Percentiles rank a stretch among this genome's conserved stretches.
These are phyloP conservation scores for Parazoanthus atlanticus DNA, from an alignment of 92 coral and sea anemone genomes.

Conservation along the genomic window DNA sequence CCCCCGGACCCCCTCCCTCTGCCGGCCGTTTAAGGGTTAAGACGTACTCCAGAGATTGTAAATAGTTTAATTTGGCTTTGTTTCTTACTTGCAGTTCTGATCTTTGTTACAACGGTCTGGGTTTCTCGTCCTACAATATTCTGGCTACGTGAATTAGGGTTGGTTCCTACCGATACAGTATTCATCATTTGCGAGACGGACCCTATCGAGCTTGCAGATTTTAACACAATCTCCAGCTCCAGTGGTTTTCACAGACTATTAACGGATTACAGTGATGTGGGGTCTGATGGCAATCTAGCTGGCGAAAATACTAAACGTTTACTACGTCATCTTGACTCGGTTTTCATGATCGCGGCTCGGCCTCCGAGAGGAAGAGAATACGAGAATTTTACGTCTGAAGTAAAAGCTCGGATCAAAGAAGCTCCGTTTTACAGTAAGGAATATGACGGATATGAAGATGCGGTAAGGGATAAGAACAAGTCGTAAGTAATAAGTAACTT, in stretches of 20 bases:
- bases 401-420: not conserved
- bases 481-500: too few relatives aligned
- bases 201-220: not conserved
- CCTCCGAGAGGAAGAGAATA: not conserved
- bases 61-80: not conserved
- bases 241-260: not conserved
- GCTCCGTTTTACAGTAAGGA: slow-evolving; percentile 5
- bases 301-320: not conserved
- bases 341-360: slow-evolving; percentile 4
- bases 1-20: too few relatives aligned
- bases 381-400: not conserved
- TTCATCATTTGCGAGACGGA: slow-evolving; percentile 6
- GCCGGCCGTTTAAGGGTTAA: too few relatives aligned
- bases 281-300: not conserved
- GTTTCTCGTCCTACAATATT: slow-evolving; percentile 11
- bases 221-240: not conserved
- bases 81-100: slow-evolving; percentile 6
- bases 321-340: not conserved
- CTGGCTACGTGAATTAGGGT: not conserved
- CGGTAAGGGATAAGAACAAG: slow-evolving; percentile 3
- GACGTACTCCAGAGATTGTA: too few relatives aligned
- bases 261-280: not conserved
- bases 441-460: not conserved
- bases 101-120: not conserved
- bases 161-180: not conserved